Evolutionary conservation across 30 jellyfish, hydroid and myxozoan genomes (phyloP), one percentile per base, ranked within the genome.

Genomic region (Mastigias papua): DNA sequence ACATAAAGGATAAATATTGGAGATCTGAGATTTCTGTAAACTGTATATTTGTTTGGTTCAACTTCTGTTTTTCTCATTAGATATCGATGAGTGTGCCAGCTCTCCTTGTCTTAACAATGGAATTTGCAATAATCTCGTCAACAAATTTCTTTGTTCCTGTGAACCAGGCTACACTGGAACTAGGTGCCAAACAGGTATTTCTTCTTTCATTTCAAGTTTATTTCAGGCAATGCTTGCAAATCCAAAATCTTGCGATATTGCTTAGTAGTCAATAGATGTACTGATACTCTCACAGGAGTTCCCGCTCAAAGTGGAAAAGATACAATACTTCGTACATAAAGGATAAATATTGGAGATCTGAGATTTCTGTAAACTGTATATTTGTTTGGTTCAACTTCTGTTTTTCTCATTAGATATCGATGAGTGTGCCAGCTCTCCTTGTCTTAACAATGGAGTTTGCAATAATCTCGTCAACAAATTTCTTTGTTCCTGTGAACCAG

Each of bases 371-470:
- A n/a, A n/a, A n/a, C n/a, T n/a, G n/a, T n/a, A n/a, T n/a, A n/a
- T n/a, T n/a, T n/a, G n/a, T n/a, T n/a, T n/a, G n/a, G n/a, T n/a
- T n/a, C n/a, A n/a, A n/a, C n/a, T n/a, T n/a, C n/a, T n/a, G n/a
- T n/a, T 37, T 3, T 37, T 37, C 5, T 60, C 33, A 17, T 3
- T 51, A 51, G 67, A 51, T 51, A 51, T 51, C 25, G 17, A 51
- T 17, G 83, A 72, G 37, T 72, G 83, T 61, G 20, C 46, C 4
- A 72, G 66, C 42, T 13, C 22, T 27, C 83, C 83, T 0, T 72
- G 83, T 37, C 22, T 35, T 3, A 23, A 23, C 74, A 25, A 25
- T 33, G 83, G 83, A 15, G 35, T 5, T 13, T 72, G 83, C 68
- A 35, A 1, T 25, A 25, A 72, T 29, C 69, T 13, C 2, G 20